phyloP scores from a whole-genome alignment of 2,113 vertebrate genomes.

The Pterocles burchelli region DNA sequence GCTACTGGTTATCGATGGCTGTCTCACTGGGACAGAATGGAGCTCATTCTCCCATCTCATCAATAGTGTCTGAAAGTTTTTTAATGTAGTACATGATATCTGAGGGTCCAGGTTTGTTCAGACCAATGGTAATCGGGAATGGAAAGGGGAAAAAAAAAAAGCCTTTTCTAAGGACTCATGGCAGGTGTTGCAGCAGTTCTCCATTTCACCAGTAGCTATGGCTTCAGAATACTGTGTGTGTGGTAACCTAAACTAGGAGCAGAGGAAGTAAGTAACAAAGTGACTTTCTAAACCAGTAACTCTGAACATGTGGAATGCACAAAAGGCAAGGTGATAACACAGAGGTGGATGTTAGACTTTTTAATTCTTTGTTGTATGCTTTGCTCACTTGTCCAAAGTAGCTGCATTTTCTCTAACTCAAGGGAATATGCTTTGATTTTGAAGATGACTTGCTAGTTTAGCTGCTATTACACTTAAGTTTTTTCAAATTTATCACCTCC shows the following conservation, averaged over 20 bases:
- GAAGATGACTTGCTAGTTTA: not conserved
- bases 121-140: not conserved
- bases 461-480: not conserved
- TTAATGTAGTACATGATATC: accelerated
- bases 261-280: not conserved
- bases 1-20: not conserved
- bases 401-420: not conserved
- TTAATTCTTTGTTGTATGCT: not conserved
- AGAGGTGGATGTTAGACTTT: not conserved
- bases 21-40: not conserved
- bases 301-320: not conserved
- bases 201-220: not conserved
- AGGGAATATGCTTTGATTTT: not conserved
- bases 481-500: not conserved
- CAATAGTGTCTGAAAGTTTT: accelerated
- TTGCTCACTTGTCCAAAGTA: not conserved
- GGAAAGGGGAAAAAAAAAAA: accelerated
- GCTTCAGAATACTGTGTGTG: not conserved
- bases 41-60: not conserved
- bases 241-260: not conserved
- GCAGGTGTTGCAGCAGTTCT: not conserved
- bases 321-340: not conserved
- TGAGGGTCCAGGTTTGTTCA: not conserved
- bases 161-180: accelerated
- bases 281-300: not conserved